Conservation (phyloP, 2,888 invertebrate species). For the Ariolimax columbianus region DNA sequence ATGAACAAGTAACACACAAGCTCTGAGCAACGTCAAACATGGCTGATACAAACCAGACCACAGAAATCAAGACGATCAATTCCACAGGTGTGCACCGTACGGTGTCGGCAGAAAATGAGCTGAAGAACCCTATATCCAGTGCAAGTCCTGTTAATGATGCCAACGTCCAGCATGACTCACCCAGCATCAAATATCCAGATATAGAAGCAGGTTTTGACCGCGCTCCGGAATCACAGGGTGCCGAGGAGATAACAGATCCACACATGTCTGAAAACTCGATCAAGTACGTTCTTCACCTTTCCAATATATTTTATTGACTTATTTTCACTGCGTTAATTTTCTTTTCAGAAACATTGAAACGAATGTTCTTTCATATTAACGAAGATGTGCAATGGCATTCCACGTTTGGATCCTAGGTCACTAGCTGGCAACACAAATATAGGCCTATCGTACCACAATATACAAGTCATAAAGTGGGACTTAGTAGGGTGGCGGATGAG, state of each 20-base stretch:
- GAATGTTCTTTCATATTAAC: too few species aligned
- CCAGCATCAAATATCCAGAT: neutral
- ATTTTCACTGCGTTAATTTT: too few species aligned
- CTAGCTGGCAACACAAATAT: too few species aligned
- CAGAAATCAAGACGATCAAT: too few species aligned
- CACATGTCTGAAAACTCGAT: neutral
- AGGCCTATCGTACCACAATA: too few species aligned
- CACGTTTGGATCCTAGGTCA: too few species aligned
- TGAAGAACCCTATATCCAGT: neutral
- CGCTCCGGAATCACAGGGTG: neutral
- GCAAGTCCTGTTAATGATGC: neutral
- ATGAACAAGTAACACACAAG: too few species aligned
- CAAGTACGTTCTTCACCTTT: neutral
- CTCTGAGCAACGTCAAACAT: neutral
- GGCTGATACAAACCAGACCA: neutral
- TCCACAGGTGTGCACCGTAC: neutral
- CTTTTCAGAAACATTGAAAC: too few species aligned
- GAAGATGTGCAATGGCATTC: too few species aligned
- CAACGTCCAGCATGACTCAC: neutral
- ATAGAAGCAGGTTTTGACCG: neutral
- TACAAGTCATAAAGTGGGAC: too few species aligned
- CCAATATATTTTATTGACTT: too few species aligned
- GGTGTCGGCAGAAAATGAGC: neutral
- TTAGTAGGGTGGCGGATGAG: too few species aligned
- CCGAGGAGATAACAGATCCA: neutral